A percentile compares a stretch with the other conserved stretches of the same genome.
phyloP scores from a whole-genome alignment of 2,797 vertebrate genomes.

The Oreochromis grahami region DNA sequence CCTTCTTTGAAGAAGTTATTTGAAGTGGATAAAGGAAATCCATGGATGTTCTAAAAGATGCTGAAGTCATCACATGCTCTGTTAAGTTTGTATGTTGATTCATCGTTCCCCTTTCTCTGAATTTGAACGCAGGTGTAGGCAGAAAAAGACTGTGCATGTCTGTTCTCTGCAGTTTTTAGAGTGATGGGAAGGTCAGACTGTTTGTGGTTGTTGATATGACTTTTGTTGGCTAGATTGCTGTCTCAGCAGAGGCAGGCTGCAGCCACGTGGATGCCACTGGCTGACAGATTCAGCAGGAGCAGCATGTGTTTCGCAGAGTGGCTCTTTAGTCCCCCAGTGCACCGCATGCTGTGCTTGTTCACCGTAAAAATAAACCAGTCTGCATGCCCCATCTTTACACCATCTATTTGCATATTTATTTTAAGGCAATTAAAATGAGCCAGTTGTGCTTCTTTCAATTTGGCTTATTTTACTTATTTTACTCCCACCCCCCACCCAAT shows the following conservation, averaged over 20 bases:
- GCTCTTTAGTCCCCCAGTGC: conserved; percentile 34
- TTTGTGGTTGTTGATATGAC: conserved; percentile 55
- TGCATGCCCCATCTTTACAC: neutral
- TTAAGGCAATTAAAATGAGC: neutral
- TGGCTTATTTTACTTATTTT: neutral
- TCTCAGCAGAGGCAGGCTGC: conserved; percentile 60
- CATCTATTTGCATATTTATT: neutral
- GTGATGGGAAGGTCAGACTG: neutral
- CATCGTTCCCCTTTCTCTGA: neutral
- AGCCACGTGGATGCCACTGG: conserved; percentile 50
- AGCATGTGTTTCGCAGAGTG: conserved; percentile 45
- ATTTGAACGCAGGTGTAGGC: neutral
- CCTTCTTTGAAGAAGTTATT: neutral
- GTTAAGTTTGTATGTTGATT: neutral
- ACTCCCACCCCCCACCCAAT: neutral
- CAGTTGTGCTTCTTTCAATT: neutral
- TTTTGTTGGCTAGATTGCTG: conserved; percentile 62
- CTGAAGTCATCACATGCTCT: neutral
- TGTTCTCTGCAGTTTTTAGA: neutral
- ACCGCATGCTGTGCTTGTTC: conserved; percentile 7
- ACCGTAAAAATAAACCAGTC: neutral
- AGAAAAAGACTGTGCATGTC: neutral
- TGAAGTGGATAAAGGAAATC: conserved; percentile 1
- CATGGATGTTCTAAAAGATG: neutral
- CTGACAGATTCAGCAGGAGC: conserved; percentile 52